phyloP scores from a whole-genome alignment of 2,797 vertebrate genomes.

The Pantherophis vulpinus region DNA sequence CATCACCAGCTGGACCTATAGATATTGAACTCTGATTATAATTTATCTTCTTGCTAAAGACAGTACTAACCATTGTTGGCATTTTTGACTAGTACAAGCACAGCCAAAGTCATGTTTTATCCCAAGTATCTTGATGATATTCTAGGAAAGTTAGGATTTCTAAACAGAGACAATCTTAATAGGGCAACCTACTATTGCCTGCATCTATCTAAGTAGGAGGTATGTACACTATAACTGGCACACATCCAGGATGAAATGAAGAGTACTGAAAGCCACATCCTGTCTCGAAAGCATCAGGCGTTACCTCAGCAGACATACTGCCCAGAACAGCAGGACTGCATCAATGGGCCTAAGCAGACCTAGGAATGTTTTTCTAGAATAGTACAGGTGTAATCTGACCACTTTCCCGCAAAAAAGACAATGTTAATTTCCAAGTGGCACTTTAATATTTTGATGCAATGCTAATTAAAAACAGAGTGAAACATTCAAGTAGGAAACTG shows the following conservation, averaged over 20 bases:
- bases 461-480: conserved; percentile 67
- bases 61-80: not conserved
- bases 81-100: not conserved
- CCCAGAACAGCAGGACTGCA: not conserved
- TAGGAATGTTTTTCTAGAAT: not conserved
- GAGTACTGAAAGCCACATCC: not conserved
- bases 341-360: not conserved
- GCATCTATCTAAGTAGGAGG: not conserved
- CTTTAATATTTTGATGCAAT: conserved; percentile 74
- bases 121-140: not conserved
- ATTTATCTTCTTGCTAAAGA: not conserved
- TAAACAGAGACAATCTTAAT: not conserved
- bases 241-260: not conserved
- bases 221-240: not conserved
- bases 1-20: not conserved
- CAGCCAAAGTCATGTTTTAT: not conserved
- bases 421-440: conserved; percentile 68
- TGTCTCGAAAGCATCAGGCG: not conserved
- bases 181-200: not conserved
- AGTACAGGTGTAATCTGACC: conserved; percentile 20
- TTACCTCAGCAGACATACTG: not conserved
- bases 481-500: conserved; percentile 65
- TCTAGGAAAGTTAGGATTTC: not conserved
- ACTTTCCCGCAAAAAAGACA: conserved; percentile 42
- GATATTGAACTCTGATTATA: not conserved